These are phyloP conservation scores for Lynx canadensis DNA, from an alignment of 2,113 vertebrate species.

Conservation along the genomic window DNA sequence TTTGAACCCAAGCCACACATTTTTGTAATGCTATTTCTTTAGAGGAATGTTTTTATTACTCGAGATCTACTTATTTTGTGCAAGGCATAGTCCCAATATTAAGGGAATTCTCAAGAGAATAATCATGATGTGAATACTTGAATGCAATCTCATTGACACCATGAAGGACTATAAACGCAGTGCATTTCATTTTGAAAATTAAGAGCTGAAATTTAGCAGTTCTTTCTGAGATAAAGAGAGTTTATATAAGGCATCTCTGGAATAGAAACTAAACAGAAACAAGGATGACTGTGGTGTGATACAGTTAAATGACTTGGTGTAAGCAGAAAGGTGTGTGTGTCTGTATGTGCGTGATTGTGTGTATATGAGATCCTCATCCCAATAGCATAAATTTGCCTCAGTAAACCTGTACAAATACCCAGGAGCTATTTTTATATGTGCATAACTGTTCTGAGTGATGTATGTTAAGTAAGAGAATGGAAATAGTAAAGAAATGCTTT, in stretches of 20 bases:
- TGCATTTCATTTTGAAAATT: neutral
- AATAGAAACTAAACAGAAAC: neutral
- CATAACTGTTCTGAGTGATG: neutral
- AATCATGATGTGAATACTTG: neutral
- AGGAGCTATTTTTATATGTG: neutral
- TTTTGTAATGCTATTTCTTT: neutral
- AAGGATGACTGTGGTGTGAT: neutral
- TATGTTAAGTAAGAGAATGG: neutral
- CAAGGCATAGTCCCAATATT: neutral
- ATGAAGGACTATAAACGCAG: neutral
- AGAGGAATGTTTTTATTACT: neutral
- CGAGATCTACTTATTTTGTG: neutral
- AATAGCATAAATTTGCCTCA: neutral
- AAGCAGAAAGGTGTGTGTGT: neutral
- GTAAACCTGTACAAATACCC: neutral
- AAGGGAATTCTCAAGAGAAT: neutral
- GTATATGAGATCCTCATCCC: neutral
- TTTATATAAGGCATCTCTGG: neutral
- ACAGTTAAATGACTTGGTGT: neutral
- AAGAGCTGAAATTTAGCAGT: neutral
- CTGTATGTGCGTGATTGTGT: neutral
- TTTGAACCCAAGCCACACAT: neutral
- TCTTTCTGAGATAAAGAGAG: neutral
- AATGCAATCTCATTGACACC: neutral
- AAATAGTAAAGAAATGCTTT: neutral